phyloP scores from a whole-genome alignment of 2,888 invertebrate species.

The Limnephilus rhombicus region DNA sequence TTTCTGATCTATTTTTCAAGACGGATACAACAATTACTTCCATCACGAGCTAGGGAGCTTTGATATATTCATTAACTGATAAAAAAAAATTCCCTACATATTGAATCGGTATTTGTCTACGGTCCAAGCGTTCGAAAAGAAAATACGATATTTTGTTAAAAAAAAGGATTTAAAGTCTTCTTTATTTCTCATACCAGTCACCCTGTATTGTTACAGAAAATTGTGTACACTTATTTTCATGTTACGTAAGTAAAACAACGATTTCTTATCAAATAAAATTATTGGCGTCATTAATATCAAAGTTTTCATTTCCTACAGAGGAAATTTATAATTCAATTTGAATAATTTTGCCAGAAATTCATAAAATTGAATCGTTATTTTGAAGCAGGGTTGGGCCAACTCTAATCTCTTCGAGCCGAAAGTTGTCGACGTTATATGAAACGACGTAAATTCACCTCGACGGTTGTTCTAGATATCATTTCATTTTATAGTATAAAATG shows the following conservation, averaged over 20 bases:
- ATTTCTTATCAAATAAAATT: not conserved
- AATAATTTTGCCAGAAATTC: not conserved
- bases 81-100: not conserved
- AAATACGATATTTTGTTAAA: no score
- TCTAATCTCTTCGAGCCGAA: not conserved
- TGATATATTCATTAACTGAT: not conserved
- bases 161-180: not conserved
- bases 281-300: not conserved
- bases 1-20: not conserved
- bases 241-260: not conserved
- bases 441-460: not conserved
- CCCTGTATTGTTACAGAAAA: not conserved
- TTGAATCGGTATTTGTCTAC: not conserved
- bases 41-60: not conserved
- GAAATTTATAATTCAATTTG: not conserved
- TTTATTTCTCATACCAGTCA: not conserved
- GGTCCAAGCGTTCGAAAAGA: no score
- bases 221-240: not conserved
- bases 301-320: not conserved
- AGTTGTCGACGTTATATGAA: not conserved
- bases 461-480: not conserved
- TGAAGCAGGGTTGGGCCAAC: not conserved
- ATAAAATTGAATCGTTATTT: conserved; percentile 1
- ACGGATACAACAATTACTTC: not conserved
- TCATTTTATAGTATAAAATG: no score